Conservation (phyloP, 2,888 invertebrate species). For the Eubasilissa splendida region DNA sequence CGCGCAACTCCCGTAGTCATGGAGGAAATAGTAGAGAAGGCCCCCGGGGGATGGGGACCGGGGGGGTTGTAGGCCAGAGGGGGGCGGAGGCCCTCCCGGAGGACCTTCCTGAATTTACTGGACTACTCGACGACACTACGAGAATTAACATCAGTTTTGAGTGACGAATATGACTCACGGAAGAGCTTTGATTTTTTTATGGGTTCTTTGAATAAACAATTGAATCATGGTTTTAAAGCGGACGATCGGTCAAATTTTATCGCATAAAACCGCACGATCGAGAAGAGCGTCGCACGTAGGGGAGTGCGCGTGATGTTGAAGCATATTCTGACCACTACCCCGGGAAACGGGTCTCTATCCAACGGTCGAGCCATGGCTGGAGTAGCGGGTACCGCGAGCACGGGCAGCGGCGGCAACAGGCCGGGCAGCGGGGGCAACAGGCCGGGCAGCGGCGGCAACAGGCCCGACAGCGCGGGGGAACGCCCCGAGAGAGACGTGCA, state of each 20-base stretch:
- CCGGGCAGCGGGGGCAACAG: conserved; percentile 68
- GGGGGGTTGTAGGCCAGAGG: conserved; percentile 22
- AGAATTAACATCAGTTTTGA: not conserved
- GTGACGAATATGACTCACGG: not conserved
- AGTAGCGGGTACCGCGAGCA: conserved; percentile 63
- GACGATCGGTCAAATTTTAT: not conserved
- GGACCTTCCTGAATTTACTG: no score
- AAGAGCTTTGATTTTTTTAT: not conserved
- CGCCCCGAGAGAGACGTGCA: conserved; percentile 64
- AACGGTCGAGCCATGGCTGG: conserved; percentile 69
- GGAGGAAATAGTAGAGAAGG: conserved; percentile 8
- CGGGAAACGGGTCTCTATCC: conserved; percentile 53
- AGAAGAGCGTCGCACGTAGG: conserved; percentile 27
- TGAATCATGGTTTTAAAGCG: conserved; percentile 1
- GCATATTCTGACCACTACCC: conserved; percentile 74
- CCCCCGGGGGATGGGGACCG: conserved; percentile 30
- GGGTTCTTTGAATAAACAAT: not conserved
- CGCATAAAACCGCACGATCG: not conserved
- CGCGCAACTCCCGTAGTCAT: conserved; percentile 9
- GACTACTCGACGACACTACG: conserved; percentile 10
- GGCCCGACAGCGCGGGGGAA: conserved; percentile 64
- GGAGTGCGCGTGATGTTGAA: conserved; percentile 76
- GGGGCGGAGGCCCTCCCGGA: conserved; percentile 29
- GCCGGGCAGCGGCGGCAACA: conserved; percentile 65
- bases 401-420: conserved; percentile 68